A percentile compares a stretch with the other conserved stretches of the same genome.
These are phyloP conservation scores for Iguana delicatissima DNA, from an alignment of 2,797 vertebrate species.

Conservation along the genomic window DNA sequence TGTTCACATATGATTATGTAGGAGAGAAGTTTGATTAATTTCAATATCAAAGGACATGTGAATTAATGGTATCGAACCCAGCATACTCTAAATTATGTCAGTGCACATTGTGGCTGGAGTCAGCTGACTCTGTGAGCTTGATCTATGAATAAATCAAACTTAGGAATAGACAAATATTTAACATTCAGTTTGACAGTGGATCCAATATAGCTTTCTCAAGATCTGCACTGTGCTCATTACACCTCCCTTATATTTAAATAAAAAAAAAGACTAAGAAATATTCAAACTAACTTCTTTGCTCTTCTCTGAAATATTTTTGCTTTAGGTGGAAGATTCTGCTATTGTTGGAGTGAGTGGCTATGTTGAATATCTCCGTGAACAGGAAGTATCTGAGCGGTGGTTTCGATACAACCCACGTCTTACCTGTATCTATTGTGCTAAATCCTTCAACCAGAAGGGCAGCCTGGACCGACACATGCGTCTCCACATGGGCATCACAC, in stretches of 20 bases:
- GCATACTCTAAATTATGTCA: neutral
- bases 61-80: too few relatives aligned
- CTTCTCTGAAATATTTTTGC: conserved; percentile 44
- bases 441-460: conserved; percentile 99
- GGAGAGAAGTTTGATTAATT: too few relatives aligned
- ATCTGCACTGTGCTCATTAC: neutral
- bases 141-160: too few relatives aligned
- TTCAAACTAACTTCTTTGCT: conserved; percentile 10
- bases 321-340: conserved; percentile 90
- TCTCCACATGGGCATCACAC: conserved; percentile 98
- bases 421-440: conserved; percentile 98
- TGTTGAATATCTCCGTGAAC: conserved; percentile 96
- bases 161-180: neutral
- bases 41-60: neutral
- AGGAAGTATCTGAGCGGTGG: conserved; percentile 96
- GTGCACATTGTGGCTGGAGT: too few relatives aligned
- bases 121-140: neutral
- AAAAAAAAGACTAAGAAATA: neutral
- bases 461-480: conserved; percentile 98
- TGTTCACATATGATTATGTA: neutral
- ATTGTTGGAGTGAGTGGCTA: conserved; percentile 94
- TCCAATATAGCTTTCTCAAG: neutral
- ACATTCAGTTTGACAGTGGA: neutral
- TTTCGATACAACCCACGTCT: conserved; percentile 98
- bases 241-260: neutral